Base-by-base conservation (phyloP, 2,797 vertebrate genomes). In the Micrastur ruficollis region DNA sequence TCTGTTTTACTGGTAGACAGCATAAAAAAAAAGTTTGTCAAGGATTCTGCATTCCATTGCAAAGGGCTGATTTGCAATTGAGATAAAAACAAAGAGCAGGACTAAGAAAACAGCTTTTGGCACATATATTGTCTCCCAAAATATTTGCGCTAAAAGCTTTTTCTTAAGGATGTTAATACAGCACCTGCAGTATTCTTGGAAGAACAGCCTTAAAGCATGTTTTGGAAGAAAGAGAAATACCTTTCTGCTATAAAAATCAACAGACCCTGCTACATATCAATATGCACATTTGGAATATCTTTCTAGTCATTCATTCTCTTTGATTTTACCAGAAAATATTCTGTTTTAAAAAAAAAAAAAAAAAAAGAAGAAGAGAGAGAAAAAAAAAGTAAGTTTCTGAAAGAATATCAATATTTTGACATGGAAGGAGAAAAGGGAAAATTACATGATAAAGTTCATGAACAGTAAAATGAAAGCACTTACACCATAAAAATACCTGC, bases 381-480 rank as follows among this genome's bases (percentile, higher is more conserved):
- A 63, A 4, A 23, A 61, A 63, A 32, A 61, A 53, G 56, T 75
- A 97, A 96, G 87, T 98, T 98, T 97, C 96, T 97, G 95, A 96
- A 98, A 98, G 93, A 97, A 97, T 98, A 98, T 98, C 97, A 98
- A 97, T 98, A 98, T 98, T 98, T 98, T 98, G 97, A 98, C 96
- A 97, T 32, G 53, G 86, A 97, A 97, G 74, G 70, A 97, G 95
- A 96, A 97, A 97, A 97, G 90, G 59, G 94, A 97, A 98, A 97
- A 98, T 97, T 98, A 96, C 92, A 97, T 78, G 46, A 93, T 97
- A 97, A 96, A 91, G 91, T 94, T 96, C 92, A 96, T 96, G 90
- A 98, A 96, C 76, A 95, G 83, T 92, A 93, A 93, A 97, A 94
- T 95, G 95, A 98, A 97, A 98, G 96, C 95, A 97, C 92, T 96